Conservation (phyloP, 2,797 vertebrate species). For the Eulemur mongoz region DNA sequence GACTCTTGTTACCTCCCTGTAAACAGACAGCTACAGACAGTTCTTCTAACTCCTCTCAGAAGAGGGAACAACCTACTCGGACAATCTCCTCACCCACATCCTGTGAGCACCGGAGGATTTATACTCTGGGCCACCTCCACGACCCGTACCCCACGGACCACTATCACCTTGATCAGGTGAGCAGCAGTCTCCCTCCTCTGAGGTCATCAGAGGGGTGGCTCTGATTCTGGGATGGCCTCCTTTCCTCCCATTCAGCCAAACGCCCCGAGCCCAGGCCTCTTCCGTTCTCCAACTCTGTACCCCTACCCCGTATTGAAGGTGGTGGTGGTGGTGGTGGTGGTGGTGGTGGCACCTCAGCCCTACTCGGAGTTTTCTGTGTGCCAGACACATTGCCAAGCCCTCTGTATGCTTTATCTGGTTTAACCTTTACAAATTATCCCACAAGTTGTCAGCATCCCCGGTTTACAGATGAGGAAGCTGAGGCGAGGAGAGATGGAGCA, state of each 20-base stretch:
- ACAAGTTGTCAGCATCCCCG: accelerated
- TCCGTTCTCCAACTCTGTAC: accelerated
- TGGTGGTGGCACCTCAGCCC: not conserved
- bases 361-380: not conserved
- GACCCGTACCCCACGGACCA: constrained; percentile 93
- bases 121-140: constrained; percentile 91
- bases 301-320: accelerated
- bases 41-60: constrained; percentile 98
- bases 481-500: not conserved
- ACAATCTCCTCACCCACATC: constrained; percentile 93
- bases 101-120: constrained; percentile 93
- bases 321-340: not conserved
- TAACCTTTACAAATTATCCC: not conserved
- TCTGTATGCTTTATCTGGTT: not conserved
- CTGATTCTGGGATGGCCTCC: not conserved
- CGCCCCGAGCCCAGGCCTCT: no score
- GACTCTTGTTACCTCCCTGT: constrained; percentile 53
- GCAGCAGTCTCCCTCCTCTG: not conserved
- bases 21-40: constrained; percentile 96
- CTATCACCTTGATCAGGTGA: constrained; percentile 95
- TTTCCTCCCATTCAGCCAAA: not conserved
- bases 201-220: not conserved
- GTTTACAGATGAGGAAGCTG: not conserved
- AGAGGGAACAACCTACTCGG: constrained; percentile 92
- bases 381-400: not conserved